Base-by-base conservation (phyloP, 2,113 vertebrate genomes). In the Pelmatolapia mariae region DNA sequence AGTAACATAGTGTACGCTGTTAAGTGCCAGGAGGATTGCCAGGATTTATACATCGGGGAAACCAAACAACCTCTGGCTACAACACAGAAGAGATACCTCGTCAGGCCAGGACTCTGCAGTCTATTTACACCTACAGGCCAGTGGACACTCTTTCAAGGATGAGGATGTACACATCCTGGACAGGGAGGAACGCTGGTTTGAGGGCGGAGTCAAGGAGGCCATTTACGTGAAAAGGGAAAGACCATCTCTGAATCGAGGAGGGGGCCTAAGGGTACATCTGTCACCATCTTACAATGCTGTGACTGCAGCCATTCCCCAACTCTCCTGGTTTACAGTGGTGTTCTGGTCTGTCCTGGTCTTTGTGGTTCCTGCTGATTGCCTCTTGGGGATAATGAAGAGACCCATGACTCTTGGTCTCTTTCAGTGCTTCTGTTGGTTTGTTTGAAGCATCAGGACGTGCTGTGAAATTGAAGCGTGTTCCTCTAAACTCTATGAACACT, bases 181-280 rank as follows among this genome's bases (percentile, higher is more conserved):
- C n/a, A n/a, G n/a, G n/a, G n/a, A n/a, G n/a, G n/a, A n/a, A n/a
- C n/a, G n/a, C n/a, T n/a, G n/a, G n/a, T n/a, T n/a, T n/a, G n/a
- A n/a, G n/a, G n/a, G n/a, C n/a, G n/a, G n/a, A 13, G 54, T 19
- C 50, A 53, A 53, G 52, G 52, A 53, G 52, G 5, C 9, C 52
- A 1, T 53, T 53, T 53, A n/a, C 5, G 0, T 53, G 52, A 53
- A 53, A 53, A 53, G 19, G 50, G 50, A 53, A 53, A 53, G 50
- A 53, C 50, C 50, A 53, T 53, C 50, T 53, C 50, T 53, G 50
- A 53, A 53, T 53, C 1, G 2, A 53, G 50, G 19, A 53, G n/a
- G 3, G 50, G 50, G 50, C 50, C 50, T n/a, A 4, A n/a, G 50
- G 19, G 19, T 10, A 0, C 5, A 1, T 53, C 50, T 6, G 1